Percentiles rank a stretch among this genome's conserved stretches.
Conservation (phyloP, 2,797 vertebrate genomes). For the Hypotaenidia philippensis region DNA sequence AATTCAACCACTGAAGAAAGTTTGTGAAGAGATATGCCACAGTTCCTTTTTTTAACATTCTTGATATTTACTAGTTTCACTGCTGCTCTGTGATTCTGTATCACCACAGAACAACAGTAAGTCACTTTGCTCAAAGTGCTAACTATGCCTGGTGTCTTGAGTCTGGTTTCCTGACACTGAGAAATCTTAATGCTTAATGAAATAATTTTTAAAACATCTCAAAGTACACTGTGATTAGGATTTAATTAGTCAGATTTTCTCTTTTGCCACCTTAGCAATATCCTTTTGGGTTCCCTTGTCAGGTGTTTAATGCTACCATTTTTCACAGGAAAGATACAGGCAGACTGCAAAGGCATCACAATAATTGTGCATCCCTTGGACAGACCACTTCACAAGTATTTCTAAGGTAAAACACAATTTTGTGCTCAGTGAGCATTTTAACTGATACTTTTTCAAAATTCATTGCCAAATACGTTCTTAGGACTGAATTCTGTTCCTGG, state of each 20-base stretch:
- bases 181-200: not conserved
- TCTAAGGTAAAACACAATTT: not conserved
- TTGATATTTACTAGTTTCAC: not conserved
- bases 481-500: not conserved
- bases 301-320: not conserved
- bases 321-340: not conserved
- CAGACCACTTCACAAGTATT: not conserved
- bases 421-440: not conserved
- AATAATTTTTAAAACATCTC: not conserved
- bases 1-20: not conserved
- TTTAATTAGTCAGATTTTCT: not conserved
- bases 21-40: not conserved
- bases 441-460: not conserved
- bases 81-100: not conserved
- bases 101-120: not conserved
- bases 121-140: not conserved
- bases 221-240: not conserved
- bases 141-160: not conserved
- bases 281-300: not conserved
- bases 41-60: not conserved
- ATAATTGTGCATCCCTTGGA: not conserved
- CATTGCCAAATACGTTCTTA: not conserved
- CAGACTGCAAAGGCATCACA: fast-evolving
- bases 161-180: not conserved
- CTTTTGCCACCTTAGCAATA: not conserved